Evolutionary conservation across 2,113 vertebrate genomes (phyloP).

Genomic region (Cacatua alba): DNA sequence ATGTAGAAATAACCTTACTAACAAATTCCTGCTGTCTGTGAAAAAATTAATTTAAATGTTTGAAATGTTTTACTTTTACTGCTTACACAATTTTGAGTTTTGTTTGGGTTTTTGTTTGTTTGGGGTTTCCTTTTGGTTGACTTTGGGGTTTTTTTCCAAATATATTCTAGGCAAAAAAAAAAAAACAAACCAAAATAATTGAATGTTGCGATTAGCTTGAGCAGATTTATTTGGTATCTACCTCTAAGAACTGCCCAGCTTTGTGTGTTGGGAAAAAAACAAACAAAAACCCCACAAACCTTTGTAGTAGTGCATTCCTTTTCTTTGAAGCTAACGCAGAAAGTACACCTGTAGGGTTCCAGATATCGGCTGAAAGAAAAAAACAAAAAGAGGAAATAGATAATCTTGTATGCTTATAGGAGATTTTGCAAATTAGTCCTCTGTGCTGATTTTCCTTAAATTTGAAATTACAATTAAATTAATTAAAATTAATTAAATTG

Average conservation of each 20-base stretch:
- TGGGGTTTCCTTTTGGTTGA: background rate
- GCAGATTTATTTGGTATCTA: background rate
- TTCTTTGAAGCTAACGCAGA: background rate
- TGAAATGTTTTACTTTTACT: background rate
- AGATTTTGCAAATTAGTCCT: background rate
- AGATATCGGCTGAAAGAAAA: background rate
- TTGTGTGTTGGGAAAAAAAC: background rate
- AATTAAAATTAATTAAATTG: background rate
- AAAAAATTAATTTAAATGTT: background rate
- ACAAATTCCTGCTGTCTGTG: background rate
- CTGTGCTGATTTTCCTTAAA: background rate
- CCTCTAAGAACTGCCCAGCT: background rate
- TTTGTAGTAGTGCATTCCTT: background rate
- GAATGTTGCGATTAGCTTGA: background rate
- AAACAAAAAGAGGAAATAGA: background rate
- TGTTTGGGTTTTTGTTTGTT: background rate
- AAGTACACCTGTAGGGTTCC: background rate
- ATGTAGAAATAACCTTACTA: background rate
- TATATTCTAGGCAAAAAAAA: background rate
- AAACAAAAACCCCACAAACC: accelerated
- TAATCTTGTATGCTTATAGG: background rate
- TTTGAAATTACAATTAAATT: background rate
- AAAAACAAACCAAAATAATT: background rate
- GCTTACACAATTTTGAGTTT: background rate
- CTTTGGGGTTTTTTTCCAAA: background rate